Conservation (phyloP, 1,140 invertebrate genomes). For the Leptinotarsa lineolata region DNA sequence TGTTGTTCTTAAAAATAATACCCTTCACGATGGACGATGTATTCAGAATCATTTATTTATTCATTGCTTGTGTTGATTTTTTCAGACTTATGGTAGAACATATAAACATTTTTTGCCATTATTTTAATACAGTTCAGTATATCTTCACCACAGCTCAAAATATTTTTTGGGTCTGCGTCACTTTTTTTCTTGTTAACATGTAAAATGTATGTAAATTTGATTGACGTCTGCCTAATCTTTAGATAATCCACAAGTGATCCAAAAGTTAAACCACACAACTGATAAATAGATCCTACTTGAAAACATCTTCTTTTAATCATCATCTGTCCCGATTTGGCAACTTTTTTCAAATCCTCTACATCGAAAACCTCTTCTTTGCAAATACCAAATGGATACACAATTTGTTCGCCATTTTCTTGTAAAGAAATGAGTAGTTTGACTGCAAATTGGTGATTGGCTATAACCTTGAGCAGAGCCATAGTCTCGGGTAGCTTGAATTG, state of each 20-base stretch:
- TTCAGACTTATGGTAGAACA: conserved; percentile 23
- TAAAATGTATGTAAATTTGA: conserved; percentile 35
- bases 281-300: conserved; percentile 27
- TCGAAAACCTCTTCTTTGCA: conserved; percentile 11
- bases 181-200: conserved; percentile 29
- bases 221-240: conserved; percentile 22
- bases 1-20: too few species aligned
- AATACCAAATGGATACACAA: conserved; percentile 38
- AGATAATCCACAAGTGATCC: conserved; percentile 36
- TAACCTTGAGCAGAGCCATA: conserved; percentile 21
- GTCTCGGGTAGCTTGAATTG: conserved; percentile 24
- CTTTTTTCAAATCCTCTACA: conserved; percentile 23
- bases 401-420: conserved; percentile 32
- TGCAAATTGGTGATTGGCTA: conserved; percentile 24
- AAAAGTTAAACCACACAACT: conserved; percentile 34
- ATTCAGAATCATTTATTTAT: too few species aligned
- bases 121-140: conserved; percentile 32
- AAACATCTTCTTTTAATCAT: conserved; percentile 27
- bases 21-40: too few species aligned
- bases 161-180: conserved; percentile 15
- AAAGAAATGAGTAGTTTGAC: conserved; percentile 37
- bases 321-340: conserved; percentile 31
- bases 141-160: conserved; percentile 33
- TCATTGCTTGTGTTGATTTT: conserved; percentile 4
- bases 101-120: conserved; percentile 33